These are phyloP conservation scores for Hyperoplus lanceolatus DNA, from an alignment of 2,797 vertebrate species.

Conservation along the genomic window DNA sequence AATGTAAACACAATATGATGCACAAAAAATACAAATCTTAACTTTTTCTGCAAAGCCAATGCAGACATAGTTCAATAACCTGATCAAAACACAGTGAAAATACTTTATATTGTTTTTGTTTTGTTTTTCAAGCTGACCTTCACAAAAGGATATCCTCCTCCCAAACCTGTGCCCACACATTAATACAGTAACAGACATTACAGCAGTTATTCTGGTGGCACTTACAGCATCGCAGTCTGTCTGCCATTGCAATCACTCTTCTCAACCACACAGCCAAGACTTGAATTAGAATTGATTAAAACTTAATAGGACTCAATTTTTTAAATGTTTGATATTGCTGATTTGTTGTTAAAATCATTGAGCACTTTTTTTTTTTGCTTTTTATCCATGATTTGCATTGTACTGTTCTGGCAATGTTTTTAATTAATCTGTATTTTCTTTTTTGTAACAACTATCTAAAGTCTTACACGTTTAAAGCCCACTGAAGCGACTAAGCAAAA, in stretches of 20 bases:
- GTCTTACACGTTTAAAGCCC: constrained; percentile 24
- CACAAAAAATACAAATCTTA: accelerated
- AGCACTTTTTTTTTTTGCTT: constrained; percentile 54
- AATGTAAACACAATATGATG: background rate
- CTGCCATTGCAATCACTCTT: constrained; percentile 17
- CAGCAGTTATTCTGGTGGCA: constrained; percentile 48
- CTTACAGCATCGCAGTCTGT: constrained; percentile 42
- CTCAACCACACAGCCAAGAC: constrained; percentile 61
- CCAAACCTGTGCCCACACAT: background rate
- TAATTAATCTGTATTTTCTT: constrained; percentile 12
- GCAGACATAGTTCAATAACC: background rate
- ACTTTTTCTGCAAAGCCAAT: background rate
- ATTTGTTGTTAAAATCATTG: constrained; percentile 27
- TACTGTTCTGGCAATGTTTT: constrained; percentile 18
- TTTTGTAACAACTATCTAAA: constrained; percentile 32
- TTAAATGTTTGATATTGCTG: constrained; percentile 22
- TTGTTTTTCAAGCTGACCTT: background rate
- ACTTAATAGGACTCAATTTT: constrained; percentile 40
- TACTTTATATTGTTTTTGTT: background rate
- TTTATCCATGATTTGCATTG: constrained; percentile 11
- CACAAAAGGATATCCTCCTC: background rate
- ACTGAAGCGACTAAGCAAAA: constrained; percentile 1
- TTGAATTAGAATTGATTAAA: constrained; percentile 49
- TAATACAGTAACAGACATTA: background rate
- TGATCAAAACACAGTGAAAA: background rate